These are phyloP conservation scores for Micrastur ruficollis DNA, from an alignment of 2,797 vertebrate species.

Conservation along the genomic window DNA sequence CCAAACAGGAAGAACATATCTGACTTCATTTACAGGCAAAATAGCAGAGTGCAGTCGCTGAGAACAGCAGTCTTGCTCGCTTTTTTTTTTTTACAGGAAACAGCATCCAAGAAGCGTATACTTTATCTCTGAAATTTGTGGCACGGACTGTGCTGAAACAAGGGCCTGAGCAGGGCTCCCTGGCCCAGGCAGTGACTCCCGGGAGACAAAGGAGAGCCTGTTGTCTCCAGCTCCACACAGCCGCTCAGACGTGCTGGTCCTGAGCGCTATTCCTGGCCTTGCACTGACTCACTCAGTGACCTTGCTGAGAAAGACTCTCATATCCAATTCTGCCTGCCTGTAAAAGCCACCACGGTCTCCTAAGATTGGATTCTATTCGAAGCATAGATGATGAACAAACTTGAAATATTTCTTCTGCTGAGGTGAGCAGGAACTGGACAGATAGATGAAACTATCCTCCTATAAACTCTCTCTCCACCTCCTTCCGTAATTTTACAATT, in stretches of 20 bases:
- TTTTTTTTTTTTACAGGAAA: neutral
- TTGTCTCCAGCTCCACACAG: constrained; percentile 14
- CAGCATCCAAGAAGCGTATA: neutral
- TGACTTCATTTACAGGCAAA: neutral
- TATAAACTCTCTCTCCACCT: neutral
- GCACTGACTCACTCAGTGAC: neutral
- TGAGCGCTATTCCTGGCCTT: neutral
- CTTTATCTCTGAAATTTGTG: neutral
- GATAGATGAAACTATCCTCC: neutral
- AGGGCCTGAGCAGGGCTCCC: neutral
- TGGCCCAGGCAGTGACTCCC: neutral
- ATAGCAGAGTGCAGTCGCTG: rapidly evolving
- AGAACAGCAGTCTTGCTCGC: rapidly evolving
- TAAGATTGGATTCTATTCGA: neutral
- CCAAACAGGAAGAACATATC: neutral
- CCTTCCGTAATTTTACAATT: neutral
- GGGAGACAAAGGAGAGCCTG: constrained; percentile 39
- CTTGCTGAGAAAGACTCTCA: constrained; percentile 18
- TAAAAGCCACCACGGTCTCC: neutral
- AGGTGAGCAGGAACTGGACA: neutral
- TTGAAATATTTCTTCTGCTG: neutral
- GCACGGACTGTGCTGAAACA: neutral
- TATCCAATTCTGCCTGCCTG: neutral
- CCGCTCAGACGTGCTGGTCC: neutral
- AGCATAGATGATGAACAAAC: neutral